Conservation (phyloP, 1,140 invertebrate genomes). For the Drosophila nasuta region DNA sequence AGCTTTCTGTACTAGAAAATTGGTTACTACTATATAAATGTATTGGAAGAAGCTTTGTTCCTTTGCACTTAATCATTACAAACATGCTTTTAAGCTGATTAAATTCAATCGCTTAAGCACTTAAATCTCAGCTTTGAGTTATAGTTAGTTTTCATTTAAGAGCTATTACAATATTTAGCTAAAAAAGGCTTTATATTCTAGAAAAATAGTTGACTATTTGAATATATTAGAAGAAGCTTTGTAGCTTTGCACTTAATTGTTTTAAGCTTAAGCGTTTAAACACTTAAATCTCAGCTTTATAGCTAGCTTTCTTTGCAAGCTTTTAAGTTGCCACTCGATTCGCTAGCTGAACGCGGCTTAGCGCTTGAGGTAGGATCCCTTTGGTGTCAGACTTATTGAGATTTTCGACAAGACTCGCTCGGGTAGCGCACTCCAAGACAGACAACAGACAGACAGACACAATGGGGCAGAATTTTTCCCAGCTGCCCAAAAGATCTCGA, state of each 20-base stretch:
- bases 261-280: too few species aligned
- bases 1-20: too few species aligned
- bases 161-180: background rate
- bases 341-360: background rate
- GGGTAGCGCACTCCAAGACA: conserved; percentile 24
- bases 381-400: background rate
- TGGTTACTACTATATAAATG: too few species aligned
- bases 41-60: too few species aligned
- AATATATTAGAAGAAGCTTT: too few species aligned
- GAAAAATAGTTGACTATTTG: too few species aligned
- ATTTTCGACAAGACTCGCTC: conserved; percentile 1
- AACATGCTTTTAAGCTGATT: too few species aligned
- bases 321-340: background rate
- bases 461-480: background rate
- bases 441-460: conserved; percentile 17
- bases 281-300: too few species aligned
- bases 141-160: background rate
- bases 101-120: too few species aligned
- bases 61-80: too few species aligned
- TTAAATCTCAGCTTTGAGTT: background rate
- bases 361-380: background rate
- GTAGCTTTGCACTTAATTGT: too few species aligned
- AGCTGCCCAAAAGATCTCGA: conserved; percentile 35
- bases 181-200: too few species aligned
- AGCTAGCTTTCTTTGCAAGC: background rate